Conservation (phyloP, 2,888 invertebrate genomes). For the Norana najaformis region DNA sequence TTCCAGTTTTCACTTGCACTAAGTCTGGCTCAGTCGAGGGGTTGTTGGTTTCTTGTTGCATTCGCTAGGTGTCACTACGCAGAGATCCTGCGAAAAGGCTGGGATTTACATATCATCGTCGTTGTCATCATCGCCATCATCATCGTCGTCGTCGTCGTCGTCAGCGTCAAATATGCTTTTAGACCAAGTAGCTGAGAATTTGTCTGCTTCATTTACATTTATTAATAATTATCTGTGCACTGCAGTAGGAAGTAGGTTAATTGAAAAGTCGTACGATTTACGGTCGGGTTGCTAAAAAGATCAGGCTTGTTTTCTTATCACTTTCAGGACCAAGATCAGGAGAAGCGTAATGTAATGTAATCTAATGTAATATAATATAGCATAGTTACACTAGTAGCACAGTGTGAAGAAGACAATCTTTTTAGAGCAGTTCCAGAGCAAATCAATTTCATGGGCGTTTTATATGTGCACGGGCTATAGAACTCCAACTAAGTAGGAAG, state of each 20-base stretch:
- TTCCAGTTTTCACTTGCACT: too few relatives aligned
- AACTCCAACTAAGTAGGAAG: neutral
- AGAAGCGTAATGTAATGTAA: too few relatives aligned
- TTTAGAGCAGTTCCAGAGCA: neutral
- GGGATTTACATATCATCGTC: neutral
- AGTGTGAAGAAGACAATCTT: neutral
- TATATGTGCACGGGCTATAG: neutral
- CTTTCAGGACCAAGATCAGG: too few relatives aligned
- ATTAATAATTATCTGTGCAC: too few relatives aligned
- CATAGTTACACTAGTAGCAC: neutral
- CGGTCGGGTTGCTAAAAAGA: too few relatives aligned
- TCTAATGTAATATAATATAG: too few relatives aligned
- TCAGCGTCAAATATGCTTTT: neutral
- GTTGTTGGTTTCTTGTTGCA: neutral
- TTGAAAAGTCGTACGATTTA: too few relatives aligned
- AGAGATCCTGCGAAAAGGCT: too few relatives aligned
- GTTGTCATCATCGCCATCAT: slow-evolving; percentile 25
- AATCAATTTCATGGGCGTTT: neutral
- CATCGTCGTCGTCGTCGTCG: neutral
- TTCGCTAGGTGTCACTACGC: neutral
- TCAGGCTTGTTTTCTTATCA: too few relatives aligned
- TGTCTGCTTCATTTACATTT: neutral
- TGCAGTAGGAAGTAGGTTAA: too few relatives aligned
- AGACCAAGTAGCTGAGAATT: neutral
- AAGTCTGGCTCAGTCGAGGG: neutral